Evolutionary conservation across 1,140 invertebrate species (phyloP), one percentile per base, ranked within the genome.

Genomic region (Calliopsis andreniformis): DNA sequence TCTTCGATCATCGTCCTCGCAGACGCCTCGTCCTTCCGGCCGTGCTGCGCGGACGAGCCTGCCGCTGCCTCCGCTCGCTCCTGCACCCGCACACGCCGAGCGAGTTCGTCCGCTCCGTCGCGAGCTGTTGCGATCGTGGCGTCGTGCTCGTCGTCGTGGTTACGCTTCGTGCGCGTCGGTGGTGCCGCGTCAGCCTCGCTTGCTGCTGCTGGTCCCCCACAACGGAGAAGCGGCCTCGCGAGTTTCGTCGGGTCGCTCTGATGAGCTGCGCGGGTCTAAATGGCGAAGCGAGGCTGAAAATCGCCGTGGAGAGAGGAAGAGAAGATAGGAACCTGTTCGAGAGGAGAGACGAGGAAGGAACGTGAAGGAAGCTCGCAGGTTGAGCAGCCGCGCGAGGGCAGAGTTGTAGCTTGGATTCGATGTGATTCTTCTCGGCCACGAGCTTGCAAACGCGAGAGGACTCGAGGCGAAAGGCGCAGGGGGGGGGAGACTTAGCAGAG

Each of bases 1-100:
- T 84, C 76, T 87, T 80, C 78, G 73, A 80, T 79, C 62, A 70
- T 86, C 84, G 55, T 66, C 51, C 66, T 32, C 61, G 39, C 59
- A 53, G 55, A 68, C 72, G 79, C 39, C 73, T 47, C 61, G 64
- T 47, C 63, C 39, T 14, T 53, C 58, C 30, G 43, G 35, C 23
- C 70, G 43, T 20, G 53, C 73, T 23, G n/a, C 64, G 58, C 42
- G 39, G 73, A 63, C 35, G 53, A 42, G 59, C 28, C 58, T 28
- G 16, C 47, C 45, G 30, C 51, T 47, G 8, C 49, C 62, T 16
- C 20, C 28, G 25, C 35, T 53, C 30, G 56, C 56, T 16, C 43
- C 39, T 53, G 32, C 16, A 58, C 16, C 20, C 45, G 62, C 49
- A 18, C 47, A 39, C 45, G 45, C 64, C 28, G 16, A n/a, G 23